Conservation (phyloP, 2,113 vertebrate genomes). For the Daboia siamensis region DNA sequence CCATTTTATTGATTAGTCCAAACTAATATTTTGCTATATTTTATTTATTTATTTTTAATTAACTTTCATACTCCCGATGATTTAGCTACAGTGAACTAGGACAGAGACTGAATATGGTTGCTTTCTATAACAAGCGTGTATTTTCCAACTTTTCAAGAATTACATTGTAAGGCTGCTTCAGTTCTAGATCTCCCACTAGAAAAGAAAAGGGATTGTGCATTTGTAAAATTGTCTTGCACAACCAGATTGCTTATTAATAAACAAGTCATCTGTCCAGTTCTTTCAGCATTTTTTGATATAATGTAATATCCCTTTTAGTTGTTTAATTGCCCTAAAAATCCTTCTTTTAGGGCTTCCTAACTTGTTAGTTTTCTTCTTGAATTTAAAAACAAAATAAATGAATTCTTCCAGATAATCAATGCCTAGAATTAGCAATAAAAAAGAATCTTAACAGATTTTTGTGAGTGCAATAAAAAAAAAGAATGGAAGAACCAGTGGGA, state of each 20-base stretch:
- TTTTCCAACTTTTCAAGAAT: not conserved
- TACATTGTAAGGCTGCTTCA: not conserved
- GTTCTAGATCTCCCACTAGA: not conserved
- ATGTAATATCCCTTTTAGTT: not conserved
- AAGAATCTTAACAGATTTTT: not conserved
- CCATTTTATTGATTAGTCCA: not conserved
- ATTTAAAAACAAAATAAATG: not conserved
- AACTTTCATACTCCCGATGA: not conserved
- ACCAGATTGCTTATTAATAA: not conserved
- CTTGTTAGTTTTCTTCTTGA: not conserved
- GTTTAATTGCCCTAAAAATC: not conserved
- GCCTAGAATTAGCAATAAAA: not conserved
- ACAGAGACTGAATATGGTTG: not conserved
- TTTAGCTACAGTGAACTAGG: not conserved
- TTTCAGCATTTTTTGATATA: not conserved
- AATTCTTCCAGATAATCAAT: not conserved
- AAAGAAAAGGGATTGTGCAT: not conserved
- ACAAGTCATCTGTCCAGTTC: not conserved
- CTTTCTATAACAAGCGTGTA: not conserved
- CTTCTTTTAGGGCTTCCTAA: not conserved
- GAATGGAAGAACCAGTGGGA: not conserved
- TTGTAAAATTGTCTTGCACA: not conserved
- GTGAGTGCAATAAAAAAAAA: not conserved
- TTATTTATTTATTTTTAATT: not conserved
- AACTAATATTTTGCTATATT: not conserved